Evolutionary conservation across 1,140 invertebrate species (phyloP).

Genomic region (Lysiphlebus fabarum): DNA sequence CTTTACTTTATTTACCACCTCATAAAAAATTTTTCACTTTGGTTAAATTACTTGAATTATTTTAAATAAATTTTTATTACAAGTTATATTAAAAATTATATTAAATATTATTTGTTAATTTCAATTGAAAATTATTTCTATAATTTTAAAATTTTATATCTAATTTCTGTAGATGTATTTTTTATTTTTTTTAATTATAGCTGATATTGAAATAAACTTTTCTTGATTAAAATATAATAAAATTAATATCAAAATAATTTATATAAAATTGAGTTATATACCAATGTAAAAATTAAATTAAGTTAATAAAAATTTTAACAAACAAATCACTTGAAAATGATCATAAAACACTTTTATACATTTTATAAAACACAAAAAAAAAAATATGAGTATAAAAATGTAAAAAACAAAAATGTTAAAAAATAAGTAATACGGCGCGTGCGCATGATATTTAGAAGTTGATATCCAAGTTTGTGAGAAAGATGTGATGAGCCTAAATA

Average conservation of each 20-base stretch:
- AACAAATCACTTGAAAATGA: neutral
- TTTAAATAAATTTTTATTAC: neutral
- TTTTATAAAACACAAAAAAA: neutral
- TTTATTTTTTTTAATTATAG: too few relatives aligned
- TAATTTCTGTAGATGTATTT: too few relatives aligned
- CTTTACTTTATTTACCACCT: neutral
- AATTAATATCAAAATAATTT: too few relatives aligned
- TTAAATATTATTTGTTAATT: too few relatives aligned
- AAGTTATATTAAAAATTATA: too few relatives aligned
- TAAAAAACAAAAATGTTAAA: too few relatives aligned
- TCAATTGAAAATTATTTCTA: too few relatives aligned
- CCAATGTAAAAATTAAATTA: too few relatives aligned
- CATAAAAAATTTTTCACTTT: conserved; percentile 8
- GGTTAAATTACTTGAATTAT: neutral
- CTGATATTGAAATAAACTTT: too few relatives aligned
- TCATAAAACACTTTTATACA: neutral
- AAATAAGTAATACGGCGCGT: conserved; percentile 38
- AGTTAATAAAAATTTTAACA: neutral
- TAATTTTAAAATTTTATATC: too few relatives aligned
- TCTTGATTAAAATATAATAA: too few relatives aligned
- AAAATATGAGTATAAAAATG: neutral
- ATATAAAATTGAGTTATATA: too few relatives aligned
- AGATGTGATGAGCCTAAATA: conserved; percentile 4
- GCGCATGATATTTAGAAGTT: conserved; percentile 49
- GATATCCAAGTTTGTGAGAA: conserved; percentile 33